A percentile compares a stretch with the other conserved stretches of the same genome.
Evolutionary conservation across 2,113 vertebrate genomes (phyloP).

Genomic region (Hucho hucho): DNA sequence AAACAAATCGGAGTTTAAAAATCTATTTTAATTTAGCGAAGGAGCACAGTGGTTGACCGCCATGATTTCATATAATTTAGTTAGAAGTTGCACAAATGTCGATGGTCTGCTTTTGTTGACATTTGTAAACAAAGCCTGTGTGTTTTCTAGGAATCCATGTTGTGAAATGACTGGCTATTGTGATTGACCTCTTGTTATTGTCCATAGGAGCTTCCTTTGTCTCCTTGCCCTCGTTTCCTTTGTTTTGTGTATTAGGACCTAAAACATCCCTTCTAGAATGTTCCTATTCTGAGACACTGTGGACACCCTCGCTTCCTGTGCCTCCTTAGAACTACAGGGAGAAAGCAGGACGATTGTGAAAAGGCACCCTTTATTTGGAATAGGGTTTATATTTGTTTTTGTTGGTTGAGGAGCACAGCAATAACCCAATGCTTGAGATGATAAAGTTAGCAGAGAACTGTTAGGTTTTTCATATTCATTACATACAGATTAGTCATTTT

Average conservation of each 20-base stretch:
- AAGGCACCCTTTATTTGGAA: neutral
- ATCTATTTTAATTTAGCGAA: too few relatives aligned
- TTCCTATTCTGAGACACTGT: neutral
- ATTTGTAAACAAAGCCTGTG: neutral
- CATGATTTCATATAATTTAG: neutral
- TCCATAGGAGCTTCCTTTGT: constrained; percentile 24
- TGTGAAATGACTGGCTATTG: neutral
- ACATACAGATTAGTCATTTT: neutral
- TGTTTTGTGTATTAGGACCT: constrained; percentile 5
- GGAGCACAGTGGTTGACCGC: too few relatives aligned
- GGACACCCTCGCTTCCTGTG: constrained; percentile 13
- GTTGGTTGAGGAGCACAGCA: neutral
- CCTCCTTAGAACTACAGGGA: neutral
- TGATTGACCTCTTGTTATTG: constrained; percentile 1
- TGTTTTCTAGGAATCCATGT: neutral
- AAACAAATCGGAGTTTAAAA: too few relatives aligned
- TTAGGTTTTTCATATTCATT: neutral
- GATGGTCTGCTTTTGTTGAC: neutral
- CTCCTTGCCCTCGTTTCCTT: constrained; percentile 17
- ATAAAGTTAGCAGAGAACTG: neutral
- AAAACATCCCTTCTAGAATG: constrained; percentile 8
- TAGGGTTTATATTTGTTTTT: neutral
- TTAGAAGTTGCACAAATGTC: neutral
- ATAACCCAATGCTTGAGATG: neutral
- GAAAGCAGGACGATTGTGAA: constrained; percentile 1